phyloP scores from a whole-genome alignment of 1,140 invertebrate genomes.

The Belonocnema kinseyi region DNA sequence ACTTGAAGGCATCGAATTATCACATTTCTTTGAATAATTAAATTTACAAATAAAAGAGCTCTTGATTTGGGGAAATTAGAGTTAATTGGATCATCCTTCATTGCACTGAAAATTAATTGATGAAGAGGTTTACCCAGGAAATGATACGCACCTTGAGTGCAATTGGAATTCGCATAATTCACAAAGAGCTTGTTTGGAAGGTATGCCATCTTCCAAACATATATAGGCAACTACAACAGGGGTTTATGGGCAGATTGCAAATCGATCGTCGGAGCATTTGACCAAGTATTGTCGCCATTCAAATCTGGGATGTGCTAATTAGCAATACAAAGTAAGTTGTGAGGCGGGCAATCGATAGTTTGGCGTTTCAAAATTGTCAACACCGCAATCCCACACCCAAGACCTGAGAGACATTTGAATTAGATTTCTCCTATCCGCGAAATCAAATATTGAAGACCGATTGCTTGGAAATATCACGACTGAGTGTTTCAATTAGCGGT shows the following conservation, averaged over 20 bases:
- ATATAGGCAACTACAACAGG: neutral
- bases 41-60: too few relatives aligned
- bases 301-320: neutral
- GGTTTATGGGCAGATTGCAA: slow-evolving; percentile 13
- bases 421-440: neutral
- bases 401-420: neutral
- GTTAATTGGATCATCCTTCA: too few relatives aligned
- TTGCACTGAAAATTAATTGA: neutral
- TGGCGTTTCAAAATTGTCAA: too few relatives aligned
- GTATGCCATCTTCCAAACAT: neutral
- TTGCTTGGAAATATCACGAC: neutral
- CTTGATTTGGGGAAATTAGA: neutral
- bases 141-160: neutral
- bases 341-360: too few relatives aligned
- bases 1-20: too few relatives aligned
- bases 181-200: slow-evolving; percentile 7
- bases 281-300: slow-evolving; percentile 5
- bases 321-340: neutral
- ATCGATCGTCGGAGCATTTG: slow-evolving; percentile 22
- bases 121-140: neutral
- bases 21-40: too few relatives aligned
- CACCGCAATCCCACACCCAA: neutral
- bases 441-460: slow-evolving; percentile 13
- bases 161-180: neutral
- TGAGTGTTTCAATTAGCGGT: neutral